These are phyloP conservation scores for Drosophila ohnishii DNA, from an alignment of 1,140 invertebrate species.

Conservation along the genomic window DNA sequence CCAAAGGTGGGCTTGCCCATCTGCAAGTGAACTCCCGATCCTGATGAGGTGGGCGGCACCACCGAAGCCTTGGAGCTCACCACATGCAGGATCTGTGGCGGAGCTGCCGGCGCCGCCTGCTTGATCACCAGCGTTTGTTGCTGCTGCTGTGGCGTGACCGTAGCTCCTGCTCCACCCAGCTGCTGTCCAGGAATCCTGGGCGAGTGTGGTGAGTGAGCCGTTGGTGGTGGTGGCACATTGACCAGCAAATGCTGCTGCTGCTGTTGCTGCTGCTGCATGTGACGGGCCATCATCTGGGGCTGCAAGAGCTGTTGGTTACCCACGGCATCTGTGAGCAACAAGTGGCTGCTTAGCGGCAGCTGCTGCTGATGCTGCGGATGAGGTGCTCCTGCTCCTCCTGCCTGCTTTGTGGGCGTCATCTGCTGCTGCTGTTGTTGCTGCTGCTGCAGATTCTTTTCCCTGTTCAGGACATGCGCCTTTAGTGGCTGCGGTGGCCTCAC, in stretches of 20 bases:
- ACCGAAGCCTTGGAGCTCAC: constrained; percentile 76
- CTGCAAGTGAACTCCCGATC: constrained; percentile 41
- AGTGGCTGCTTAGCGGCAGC: constrained; percentile 50
- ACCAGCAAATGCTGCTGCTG: constrained; percentile 67
- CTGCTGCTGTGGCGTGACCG: constrained; percentile 41
- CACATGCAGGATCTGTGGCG: constrained; percentile 74
- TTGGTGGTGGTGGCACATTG: constrained; percentile 69
- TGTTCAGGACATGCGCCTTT: constrained; percentile 77
- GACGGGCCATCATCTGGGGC: constrained; percentile 69
- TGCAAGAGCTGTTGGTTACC: constrained; percentile 59
- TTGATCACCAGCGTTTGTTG: constrained; percentile 78
- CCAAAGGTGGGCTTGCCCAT: constrained; percentile 56
- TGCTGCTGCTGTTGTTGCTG: constrained; percentile 56
- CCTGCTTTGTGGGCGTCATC: constrained; percentile 50
- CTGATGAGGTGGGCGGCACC: constrained; percentile 24
- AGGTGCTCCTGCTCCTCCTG: constrained; percentile 3
- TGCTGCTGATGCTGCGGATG: constrained; percentile 30
- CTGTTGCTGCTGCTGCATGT: constrained; percentile 59
- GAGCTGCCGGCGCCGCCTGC: constrained; percentile 48
- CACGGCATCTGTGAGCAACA: constrained; percentile 63
- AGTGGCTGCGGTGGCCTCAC: constrained; percentile 71
- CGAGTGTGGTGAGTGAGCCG: constrained; percentile 67
- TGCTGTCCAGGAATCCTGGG: constrained; percentile 41
- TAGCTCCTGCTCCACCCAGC: constrained; percentile 33
- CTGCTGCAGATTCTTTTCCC: constrained; percentile 74